Evolutionary conservation across 2,797 vertebrate species (phyloP), one percentile per base, ranked within the genome.

Genomic region (Poliocrania exsul): DNA sequence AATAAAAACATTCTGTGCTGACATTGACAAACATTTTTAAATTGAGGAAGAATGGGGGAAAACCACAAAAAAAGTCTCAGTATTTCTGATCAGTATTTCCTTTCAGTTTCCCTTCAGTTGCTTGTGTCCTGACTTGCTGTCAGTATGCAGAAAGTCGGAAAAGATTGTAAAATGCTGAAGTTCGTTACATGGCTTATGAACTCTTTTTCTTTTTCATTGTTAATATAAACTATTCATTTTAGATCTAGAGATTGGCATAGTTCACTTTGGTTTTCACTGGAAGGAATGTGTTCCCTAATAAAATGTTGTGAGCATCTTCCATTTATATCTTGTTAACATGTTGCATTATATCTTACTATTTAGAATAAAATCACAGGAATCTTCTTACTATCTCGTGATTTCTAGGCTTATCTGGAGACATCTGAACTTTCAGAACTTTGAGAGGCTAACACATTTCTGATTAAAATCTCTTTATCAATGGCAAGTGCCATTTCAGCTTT

Each of bases 1-100:
- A 96, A 94, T 90, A 91, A 88, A 93, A 95, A 81, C 81, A 88
- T 80, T 92, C 64, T 95, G 86, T 85, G n/a, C 49, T 71, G 51
- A 73, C 82, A 92, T 44, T 77, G 74, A 37, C 60, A 92, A 91
- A 82, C 10, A 47, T 71, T 95, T 93, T 87, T 77, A 94, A 95
- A 95, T 94, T 85, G 71, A 92, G 74, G 61, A 80, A 85, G 74
- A 94, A 92, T 74, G 71, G 15, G 23, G 25, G 4, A 40, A 91
- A 89, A 42, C 53, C 70, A 70, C 81, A 84, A 61, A 82, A 81
- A 66, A 50, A 28, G 29, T 17, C 53, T 82, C 26, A n/a, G 7
- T 73, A 54, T 78, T 95, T 93, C 78, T 0, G 0, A n/a, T 16
- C 0, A 3, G 65, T 94, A 37, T 93, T 95, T 92, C 56, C 71